These are phyloP conservation scores for Chlorocebus sabaeus DNA, from an alignment of 2,113 vertebrate genomes.

Conservation along the genomic window DNA sequence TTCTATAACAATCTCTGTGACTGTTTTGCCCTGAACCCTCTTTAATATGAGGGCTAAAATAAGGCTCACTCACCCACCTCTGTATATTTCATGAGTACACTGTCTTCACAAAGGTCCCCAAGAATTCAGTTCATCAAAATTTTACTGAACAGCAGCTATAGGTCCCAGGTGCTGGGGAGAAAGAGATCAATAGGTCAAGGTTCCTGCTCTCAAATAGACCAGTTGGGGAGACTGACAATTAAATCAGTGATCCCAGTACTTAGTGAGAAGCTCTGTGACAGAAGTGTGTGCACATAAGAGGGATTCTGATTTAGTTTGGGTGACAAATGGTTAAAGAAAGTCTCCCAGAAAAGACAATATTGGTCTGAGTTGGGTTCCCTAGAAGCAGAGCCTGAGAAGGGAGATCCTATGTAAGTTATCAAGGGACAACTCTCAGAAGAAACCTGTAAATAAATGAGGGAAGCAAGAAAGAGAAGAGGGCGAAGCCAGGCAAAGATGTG, in stretches of 20 bases:
- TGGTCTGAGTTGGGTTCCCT: neutral
- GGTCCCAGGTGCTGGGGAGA: neutral
- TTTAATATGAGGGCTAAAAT: neutral
- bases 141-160: neutral
- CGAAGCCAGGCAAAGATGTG: too few species aligned
- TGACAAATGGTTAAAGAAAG: neutral
- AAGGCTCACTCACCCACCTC: neutral
- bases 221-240: neutral
- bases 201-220: neutral
- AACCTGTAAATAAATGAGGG: neutral
- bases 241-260: neutral
- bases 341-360: neutral
- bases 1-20: neutral
- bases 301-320: neutral
- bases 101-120: neutral
- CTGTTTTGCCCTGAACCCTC: neutral
- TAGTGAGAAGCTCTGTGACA: neutral
- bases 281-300: neutral
- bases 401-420: neutral
- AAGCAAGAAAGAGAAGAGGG: neutral
- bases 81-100: neutral
- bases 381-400: neutral
- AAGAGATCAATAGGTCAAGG: neutral
- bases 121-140: neutral
- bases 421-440: neutral